A percentile compares a stretch with the other conserved stretches of the same genome.
phyloP scores from a whole-genome alignment of 2,113 vertebrate genomes.

The Eonycteris spelaea region DNA sequence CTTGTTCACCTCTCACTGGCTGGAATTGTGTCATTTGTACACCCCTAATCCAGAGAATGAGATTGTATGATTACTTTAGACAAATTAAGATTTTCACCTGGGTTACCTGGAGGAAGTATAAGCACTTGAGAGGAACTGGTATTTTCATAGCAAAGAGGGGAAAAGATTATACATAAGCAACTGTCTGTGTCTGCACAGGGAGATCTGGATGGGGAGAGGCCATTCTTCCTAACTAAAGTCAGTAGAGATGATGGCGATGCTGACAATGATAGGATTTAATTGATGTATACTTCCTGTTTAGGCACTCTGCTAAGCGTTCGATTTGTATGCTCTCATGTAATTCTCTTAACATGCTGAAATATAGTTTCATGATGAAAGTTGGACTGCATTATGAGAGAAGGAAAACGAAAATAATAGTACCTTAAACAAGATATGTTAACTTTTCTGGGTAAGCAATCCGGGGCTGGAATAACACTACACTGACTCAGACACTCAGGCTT shows the following conservation, averaged over 20 bases:
- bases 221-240: background rate
- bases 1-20: background rate
- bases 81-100: background rate
- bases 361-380: background rate
- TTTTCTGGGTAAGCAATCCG: background rate
- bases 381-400: background rate
- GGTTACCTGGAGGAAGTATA: background rate
- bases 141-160: background rate
- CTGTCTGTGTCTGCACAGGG: background rate
- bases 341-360: background rate
- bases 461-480: background rate
- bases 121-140: background rate
- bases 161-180: background rate
- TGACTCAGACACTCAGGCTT: background rate
- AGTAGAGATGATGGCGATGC: background rate
- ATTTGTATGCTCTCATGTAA: background rate
- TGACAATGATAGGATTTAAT: background rate
- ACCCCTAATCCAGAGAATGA: background rate
- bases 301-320: background rate
- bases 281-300: background rate
- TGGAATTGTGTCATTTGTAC: background rate
- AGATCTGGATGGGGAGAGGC: background rate
- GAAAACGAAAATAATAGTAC: background rate
- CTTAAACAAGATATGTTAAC: background rate
- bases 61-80: background rate